Base-by-base conservation (phyloP, 2,797 vertebrate species). In the Prionace glauca region DNA sequence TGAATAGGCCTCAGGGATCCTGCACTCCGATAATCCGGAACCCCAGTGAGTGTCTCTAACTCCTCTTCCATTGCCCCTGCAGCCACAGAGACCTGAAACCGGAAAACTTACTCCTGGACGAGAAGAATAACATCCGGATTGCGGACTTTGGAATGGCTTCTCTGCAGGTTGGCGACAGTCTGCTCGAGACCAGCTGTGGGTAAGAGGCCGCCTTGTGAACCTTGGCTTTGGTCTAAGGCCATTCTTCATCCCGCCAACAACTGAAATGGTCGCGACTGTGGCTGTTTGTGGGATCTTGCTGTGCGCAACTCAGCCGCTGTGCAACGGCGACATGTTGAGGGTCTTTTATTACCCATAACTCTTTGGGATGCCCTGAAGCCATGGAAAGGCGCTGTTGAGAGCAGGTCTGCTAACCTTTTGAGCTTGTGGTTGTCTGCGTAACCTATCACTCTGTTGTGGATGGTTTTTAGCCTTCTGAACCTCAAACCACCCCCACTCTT, bases 41-140 rank as follows among this genome's bases (percentile, higher is more conserved):
- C 26, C 26, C 26, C 86, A 16, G 26, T 4, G 11, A 60, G 24
- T 56, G 14, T 29, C 29, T 56, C 16, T 56, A 88, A 88, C 86
- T 29, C 2, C 0, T 36, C 1, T 24, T 9, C 36, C 18, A 20
- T 36, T 92, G 81, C 92, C 94, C 65, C 95, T 56, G 87, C 97
- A 99, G 98, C 97, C 98, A 99, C 97, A 98, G 98, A 97, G 98
- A 99, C 97, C 97, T 99, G 97, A 99, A 99, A 97, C 98, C 98
- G 0, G 98, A 99, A 97, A 99, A 99, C 97, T 97, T 99, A 96
- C 98, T 99, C 96, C 96, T 99, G 97, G 98, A 99, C 96, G 98
- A 99, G 97, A 99, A 98, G 96, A 99, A 99, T 97, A 99, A 99
- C 97, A 99, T 99, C 96, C 98, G 98, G 65, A 99, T 99, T 0